Evolutionary conservation across 2,797 vertebrate species (phyloP), one percentile per base, ranked within the genome.

Genomic region (Lagorchestes hirsutus): DNA sequence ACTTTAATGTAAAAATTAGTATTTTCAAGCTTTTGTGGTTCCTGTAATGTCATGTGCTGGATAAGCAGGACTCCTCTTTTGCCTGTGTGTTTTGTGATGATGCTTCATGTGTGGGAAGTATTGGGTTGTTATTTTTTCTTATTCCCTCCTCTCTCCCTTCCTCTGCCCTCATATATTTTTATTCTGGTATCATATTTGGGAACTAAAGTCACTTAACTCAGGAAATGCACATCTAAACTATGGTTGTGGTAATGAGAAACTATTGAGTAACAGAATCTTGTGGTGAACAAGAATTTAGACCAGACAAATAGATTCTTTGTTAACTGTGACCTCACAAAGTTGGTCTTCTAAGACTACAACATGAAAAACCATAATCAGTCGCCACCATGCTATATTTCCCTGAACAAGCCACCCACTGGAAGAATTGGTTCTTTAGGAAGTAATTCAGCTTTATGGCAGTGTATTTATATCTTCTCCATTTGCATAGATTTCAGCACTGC

Each of bases 1-100:
- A 55, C 40, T 98, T 98, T 97, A 98, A 98, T 97, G 92, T 97
- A 99, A 98, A 98, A 98, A 98, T 3, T 95, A 97, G 92, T 98
- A 95, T 97, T 98, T 98, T 97, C 93, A 97, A 97, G 28, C 96
- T 96, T 46, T 91, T 87, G 92, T 90, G 93, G 95, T 95, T 97
- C 98, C 97, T 95, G 14, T 97, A 94, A 95, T 93, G 27, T 97
- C 93, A 56, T 93, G 40, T 95, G 50, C 90, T 96, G 97, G 96
- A 92, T 16, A 93, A 96, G 55, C 22, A 93, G 29, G 97, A 94
- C 0, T 13, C 50, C 67, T 96, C 62, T 94, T 62, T 91, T 92
- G 93, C 95, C 16, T 4, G 56, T 94, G 87, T 3, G 13, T 62
- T 96, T 97, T 97, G 1, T 57, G 92, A 55, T 0, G 0, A 34